phyloP scores from a whole-genome alignment of 1,140 invertebrate species.

The Ceratina calcarata region DNA sequence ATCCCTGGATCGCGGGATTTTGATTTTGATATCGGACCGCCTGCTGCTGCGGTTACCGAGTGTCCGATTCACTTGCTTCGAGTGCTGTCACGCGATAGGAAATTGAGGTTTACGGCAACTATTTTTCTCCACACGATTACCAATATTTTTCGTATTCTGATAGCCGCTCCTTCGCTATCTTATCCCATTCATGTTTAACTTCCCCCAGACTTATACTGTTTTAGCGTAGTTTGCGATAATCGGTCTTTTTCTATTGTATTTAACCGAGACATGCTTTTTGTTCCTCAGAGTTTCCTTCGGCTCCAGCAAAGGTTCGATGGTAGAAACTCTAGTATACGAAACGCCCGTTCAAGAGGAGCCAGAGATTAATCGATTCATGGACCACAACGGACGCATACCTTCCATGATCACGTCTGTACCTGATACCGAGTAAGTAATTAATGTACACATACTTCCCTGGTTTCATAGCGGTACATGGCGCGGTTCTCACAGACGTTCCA shows the following conservation, averaged over 20 bases:
- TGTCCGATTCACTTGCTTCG: conserved; percentile 61
- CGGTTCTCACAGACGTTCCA: not conserved
- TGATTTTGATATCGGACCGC: conserved; percentile 68
- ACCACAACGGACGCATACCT: conserved; percentile 84
- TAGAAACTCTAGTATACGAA: conserved; percentile 94
- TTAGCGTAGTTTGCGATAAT: no score
- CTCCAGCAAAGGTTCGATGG: conserved; percentile 96
- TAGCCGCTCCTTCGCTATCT: not conserved
- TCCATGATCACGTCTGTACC: conserved; percentile 75
- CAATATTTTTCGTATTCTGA: conserved; percentile 1
- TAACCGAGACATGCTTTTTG: conserved; percentile 27
- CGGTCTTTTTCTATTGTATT: not conserved
- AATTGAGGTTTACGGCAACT: conserved; percentile 70
- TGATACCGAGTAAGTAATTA: conserved; percentile 77
- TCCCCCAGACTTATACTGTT: not conserved
- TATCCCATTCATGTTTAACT: not conserved
- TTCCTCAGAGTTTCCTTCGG: conserved; percentile 92
- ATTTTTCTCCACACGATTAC: conserved; percentile 32
- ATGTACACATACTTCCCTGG: no score
- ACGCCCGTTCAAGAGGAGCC: conserved; percentile 87
- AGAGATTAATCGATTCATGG: conserved; percentile 85
- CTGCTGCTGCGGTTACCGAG: conserved; percentile 65
- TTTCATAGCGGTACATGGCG: not conserved
- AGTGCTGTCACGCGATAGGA: conserved; percentile 70
- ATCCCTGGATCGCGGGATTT: conserved; percentile 64